Evolutionary conservation across 1,140 invertebrate genomes (phyloP).

Genomic region (Drosophila sp.): DNA sequence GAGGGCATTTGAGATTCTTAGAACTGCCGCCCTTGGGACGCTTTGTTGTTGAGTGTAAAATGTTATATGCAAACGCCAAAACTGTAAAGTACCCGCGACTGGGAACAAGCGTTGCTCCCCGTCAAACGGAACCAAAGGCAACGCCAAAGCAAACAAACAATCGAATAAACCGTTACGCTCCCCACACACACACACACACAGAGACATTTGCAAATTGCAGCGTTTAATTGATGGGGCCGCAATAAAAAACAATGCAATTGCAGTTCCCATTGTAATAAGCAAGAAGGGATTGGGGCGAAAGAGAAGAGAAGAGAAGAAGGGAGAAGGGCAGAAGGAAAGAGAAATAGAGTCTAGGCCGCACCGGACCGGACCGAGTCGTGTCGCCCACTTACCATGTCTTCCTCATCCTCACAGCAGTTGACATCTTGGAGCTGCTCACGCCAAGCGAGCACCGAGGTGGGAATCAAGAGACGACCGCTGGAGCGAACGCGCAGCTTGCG

Average conservation of each 20-base stretch:
- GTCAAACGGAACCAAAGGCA: slow-evolving; percentile 29
- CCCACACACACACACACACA: slow-evolving; percentile 13
- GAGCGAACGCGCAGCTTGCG: slow-evolving; percentile 65
- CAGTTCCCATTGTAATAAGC: slow-evolving; percentile 51
- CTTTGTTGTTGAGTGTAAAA: slow-evolving; percentile 19
- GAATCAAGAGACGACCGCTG: slow-evolving; percentile 51
- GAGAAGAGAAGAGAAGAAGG: neutral
- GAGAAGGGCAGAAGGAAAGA: neutral
- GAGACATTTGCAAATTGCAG: slow-evolving; percentile 42
- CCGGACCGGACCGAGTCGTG: neutral
- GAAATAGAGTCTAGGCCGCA: too few species aligned
- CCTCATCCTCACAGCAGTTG: slow-evolving; percentile 79
- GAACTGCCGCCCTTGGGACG: neutral
- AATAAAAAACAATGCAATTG: slow-evolving; percentile 45
- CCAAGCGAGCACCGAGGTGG: slow-evolving; percentile 76
- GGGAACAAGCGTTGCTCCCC: neutral
- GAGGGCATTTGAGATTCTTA: slow-evolving; percentile 4
- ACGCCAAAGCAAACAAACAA: slow-evolving; percentile 54
- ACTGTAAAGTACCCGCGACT: slow-evolving; percentile 37
- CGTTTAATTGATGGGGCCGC: slow-evolving; percentile 62
- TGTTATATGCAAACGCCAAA: slow-evolving; percentile 42
- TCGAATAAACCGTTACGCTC: slow-evolving; percentile 46
- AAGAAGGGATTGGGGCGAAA: neutral
- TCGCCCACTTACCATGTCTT: slow-evolving; percentile 81
- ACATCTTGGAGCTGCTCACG: slow-evolving; percentile 65